phyloP scores from a whole-genome alignment of 2,888 invertebrate genomes.

The Leucoptera coffeella region DNA sequence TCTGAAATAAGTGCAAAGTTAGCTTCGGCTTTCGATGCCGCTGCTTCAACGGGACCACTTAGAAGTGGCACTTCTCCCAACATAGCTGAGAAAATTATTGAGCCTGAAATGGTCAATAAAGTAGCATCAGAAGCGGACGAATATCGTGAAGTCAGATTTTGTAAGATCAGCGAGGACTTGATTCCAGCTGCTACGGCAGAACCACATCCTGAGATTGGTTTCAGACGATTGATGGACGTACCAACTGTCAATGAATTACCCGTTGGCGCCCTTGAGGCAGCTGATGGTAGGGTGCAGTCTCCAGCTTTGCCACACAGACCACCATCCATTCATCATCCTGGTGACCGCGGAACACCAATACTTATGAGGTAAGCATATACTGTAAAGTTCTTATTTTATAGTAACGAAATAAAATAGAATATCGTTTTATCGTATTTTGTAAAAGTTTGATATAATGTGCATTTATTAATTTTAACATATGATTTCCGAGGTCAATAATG shows the following conservation, averaged over 20 bases:
- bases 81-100: constrained; percentile 6
- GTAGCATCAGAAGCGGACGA: constrained; percentile 8
- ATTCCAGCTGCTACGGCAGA: constrained; percentile 4
- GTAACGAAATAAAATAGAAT: too few relatives aligned
- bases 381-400: too few relatives aligned
- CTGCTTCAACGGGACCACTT: constrained; percentile 12
- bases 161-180: constrained; percentile 2
- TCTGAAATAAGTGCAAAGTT: constrained; percentile 36
- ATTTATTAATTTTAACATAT: background rate
- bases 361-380: constrained; percentile 29
- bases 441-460: too few relatives aligned
- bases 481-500: too few relatives aligned
- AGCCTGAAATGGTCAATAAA: background rate
- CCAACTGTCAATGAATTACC: constrained; percentile 15
- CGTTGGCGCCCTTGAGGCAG: constrained; percentile 31
- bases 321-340: constrained; percentile 17
- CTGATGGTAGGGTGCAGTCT: constrained; percentile 36
- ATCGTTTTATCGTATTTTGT: too few relatives aligned
- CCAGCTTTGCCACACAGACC: constrained; percentile 40
- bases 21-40: constrained; percentile 26
- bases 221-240: constrained; percentile 5
- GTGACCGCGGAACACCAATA: constrained; percentile 30
- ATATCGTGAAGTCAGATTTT: constrained; percentile 1
- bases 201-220: background rate
- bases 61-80: constrained; percentile 8